phyloP scores from a whole-genome alignment of 2,113 vertebrate species.

The Hirundichthys speculiger region DNA sequence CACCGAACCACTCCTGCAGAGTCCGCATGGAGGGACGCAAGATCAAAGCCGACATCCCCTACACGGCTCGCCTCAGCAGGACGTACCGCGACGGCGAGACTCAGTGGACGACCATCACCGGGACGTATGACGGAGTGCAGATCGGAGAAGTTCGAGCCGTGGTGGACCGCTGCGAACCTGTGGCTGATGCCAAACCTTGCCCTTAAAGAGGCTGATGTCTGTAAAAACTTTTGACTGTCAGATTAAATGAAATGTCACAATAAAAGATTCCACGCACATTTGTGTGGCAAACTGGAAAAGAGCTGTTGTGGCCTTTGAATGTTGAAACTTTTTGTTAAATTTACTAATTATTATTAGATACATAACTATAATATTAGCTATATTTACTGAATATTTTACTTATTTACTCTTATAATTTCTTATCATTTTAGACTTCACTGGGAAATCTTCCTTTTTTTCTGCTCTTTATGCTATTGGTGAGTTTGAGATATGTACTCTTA shows the following conservation, averaged over 20 bases:
- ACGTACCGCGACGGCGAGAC: constrained; percentile 76
- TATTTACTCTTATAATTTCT: too few relatives aligned
- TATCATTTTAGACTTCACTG: too few relatives aligned
- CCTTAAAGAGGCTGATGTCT: constrained; percentile 29
- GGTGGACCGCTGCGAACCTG: constrained; percentile 76
- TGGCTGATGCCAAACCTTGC: constrained; percentile 72
- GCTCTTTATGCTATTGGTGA: too few relatives aligned
- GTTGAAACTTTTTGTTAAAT: not conserved
- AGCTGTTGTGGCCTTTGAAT: not conserved
- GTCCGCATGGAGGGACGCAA: constrained; percentile 79
- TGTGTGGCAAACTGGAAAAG: not conserved
- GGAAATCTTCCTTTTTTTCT: too few relatives aligned
- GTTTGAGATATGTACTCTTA: too few relatives aligned
- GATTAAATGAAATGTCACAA: constrained; percentile 18
- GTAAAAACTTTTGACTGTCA: not conserved
- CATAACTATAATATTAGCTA: too few relatives aligned
- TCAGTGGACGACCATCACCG: constrained; percentile 75
- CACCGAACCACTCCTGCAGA: constrained; percentile 75
- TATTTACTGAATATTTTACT: too few relatives aligned
- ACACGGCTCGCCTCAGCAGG: constrained; percentile 74
- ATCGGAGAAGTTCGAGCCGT: constrained; percentile 77
- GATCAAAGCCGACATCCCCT: constrained; percentile 77
- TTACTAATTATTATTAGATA: too few relatives aligned
- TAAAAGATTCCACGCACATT: not conserved
- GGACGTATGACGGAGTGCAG: constrained; percentile 74